These are phyloP conservation scores for Bolinopsis microptera DNA, from an alignment of 37 sponge, comb jelly and placozoan genomes.

Conservation along the genomic window DNA sequence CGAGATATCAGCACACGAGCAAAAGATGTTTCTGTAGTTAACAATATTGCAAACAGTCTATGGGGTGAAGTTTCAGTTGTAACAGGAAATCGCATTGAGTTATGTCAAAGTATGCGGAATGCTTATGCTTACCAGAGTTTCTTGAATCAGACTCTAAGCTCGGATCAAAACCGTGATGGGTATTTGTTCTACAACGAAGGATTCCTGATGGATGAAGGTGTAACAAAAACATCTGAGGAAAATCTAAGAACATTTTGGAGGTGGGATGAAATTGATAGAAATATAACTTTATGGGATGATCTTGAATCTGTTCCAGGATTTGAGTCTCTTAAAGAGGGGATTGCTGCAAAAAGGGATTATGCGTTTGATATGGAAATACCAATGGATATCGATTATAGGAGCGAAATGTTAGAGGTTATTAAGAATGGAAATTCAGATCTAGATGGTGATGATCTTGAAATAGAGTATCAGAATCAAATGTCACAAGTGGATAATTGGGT, in stretches of 20 bases:
- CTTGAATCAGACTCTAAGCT: neutral
- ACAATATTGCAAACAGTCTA: constrained; percentile 11
- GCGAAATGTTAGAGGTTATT: too few relatives aligned
- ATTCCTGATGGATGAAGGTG: neutral
- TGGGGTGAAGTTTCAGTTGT: too few relatives aligned
- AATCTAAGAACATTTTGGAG: neutral
- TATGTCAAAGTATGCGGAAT: constrained; percentile 5
- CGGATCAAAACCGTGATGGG: neutral
- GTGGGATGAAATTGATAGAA: too few relatives aligned
- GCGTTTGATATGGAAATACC: too few relatives aligned
- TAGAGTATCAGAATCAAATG: neutral
- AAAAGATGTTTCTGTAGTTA: constrained; percentile 1
- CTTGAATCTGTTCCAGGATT: too few relatives aligned
- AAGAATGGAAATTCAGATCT: too few relatives aligned
- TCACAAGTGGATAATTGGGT: neutral
- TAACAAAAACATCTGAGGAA: neutral
- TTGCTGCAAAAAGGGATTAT: too few relatives aligned
- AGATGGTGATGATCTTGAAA: constrained; percentile 18
- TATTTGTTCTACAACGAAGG: neutral
- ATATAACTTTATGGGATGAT: too few relatives aligned
- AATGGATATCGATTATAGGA: too few relatives aligned
- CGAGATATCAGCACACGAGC: neutral
- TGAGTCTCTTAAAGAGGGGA: too few relatives aligned
- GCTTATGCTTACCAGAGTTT: neutral
- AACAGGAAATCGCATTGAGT: too few relatives aligned